Evolutionary conservation across 1,140 invertebrate genomes (phyloP).

Genomic region (Gonioctena quinquepunctata): DNA sequence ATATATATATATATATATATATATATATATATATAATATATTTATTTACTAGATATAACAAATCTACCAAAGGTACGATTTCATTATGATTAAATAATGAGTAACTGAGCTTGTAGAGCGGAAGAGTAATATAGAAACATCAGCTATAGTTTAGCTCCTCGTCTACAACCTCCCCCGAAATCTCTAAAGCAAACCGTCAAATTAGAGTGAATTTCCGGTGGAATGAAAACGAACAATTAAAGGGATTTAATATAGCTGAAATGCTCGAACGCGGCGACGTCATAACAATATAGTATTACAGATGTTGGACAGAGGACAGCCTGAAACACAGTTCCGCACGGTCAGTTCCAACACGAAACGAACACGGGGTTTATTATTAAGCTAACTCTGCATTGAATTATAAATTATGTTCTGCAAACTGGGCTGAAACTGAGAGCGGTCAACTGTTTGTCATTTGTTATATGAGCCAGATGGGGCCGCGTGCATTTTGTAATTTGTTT

Average conservation of each 20-base stretch:
- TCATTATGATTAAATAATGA: too few species aligned
- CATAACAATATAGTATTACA: slow-evolving; percentile 11
- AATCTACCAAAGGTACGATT: too few species aligned
- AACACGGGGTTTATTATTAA: not conserved
- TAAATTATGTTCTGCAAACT: not conserved
- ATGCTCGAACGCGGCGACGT: not conserved
- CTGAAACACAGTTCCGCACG: not conserved
- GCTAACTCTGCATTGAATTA: not conserved
- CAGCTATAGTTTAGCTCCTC: too few species aligned
- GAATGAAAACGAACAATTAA: slow-evolving; percentile 10
- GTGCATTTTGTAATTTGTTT: not conserved
- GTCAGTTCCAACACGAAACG: not conserved
- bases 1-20: too few species aligned
- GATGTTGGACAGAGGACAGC: not conserved
- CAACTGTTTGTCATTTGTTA: not conserved
- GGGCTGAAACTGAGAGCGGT: not conserved
- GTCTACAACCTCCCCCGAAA: not conserved
- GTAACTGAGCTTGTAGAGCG: too few species aligned
- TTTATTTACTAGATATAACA: too few species aligned
- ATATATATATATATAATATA: too few species aligned
- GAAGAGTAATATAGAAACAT: too few species aligned
- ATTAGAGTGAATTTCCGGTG: slow-evolving; percentile 9
- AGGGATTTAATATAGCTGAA: slow-evolving; percentile 2
- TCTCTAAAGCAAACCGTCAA: slow-evolving; percentile 10
- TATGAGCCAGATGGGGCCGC: not conserved